Evolutionary conservation across 2,797 vertebrate genomes (phyloP).

Genomic region (Tenualosa thibaudeaui): DNA sequence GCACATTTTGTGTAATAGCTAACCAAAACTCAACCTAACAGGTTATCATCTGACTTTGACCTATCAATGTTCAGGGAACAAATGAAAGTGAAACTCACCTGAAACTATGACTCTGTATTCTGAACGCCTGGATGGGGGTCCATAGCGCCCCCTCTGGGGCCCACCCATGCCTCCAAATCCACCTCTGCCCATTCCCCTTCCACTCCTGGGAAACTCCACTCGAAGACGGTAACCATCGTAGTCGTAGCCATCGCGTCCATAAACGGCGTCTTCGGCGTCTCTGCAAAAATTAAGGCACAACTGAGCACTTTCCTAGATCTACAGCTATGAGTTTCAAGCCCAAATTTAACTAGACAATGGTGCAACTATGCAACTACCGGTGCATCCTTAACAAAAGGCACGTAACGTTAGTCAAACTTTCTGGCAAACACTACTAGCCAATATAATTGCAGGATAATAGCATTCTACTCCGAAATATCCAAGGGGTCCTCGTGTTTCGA

Average conservation of each 20-base stretch:
- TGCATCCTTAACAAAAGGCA: background rate
- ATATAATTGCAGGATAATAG: no score
- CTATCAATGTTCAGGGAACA: background rate
- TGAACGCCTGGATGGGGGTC: slow-evolving; percentile 87
- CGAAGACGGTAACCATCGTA: slow-evolving; percentile 88
- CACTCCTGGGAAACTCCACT: slow-evolving; percentile 89
- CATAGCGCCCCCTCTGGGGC: slow-evolving; percentile 81
- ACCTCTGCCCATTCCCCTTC: slow-evolving; percentile 72
- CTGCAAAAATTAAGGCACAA: slow-evolving; percentile 58
- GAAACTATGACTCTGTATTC: slow-evolving; percentile 93
- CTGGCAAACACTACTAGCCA: no score
- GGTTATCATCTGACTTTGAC: no score
- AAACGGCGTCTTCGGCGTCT: slow-evolving; percentile 84
- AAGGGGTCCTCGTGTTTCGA: background rate
- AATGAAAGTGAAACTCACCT: slow-evolving; percentile 65
- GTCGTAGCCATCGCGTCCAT: slow-evolving; percentile 85
- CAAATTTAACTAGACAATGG: background rate
- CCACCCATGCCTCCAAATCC: slow-evolving; percentile 69
- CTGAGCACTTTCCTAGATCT: background rate
- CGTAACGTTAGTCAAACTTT: no score
- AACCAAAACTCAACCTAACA: background rate
- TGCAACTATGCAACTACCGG: background rate
- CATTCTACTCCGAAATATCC: no score
- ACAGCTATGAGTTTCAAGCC: background rate
- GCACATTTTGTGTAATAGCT: background rate